Percentiles rank a stretch among this genome's conserved stretches.
These are phyloP conservation scores for Oreochromis niloticus DNA, from an alignment of 2,113 vertebrate species.

Conservation along the genomic window DNA sequence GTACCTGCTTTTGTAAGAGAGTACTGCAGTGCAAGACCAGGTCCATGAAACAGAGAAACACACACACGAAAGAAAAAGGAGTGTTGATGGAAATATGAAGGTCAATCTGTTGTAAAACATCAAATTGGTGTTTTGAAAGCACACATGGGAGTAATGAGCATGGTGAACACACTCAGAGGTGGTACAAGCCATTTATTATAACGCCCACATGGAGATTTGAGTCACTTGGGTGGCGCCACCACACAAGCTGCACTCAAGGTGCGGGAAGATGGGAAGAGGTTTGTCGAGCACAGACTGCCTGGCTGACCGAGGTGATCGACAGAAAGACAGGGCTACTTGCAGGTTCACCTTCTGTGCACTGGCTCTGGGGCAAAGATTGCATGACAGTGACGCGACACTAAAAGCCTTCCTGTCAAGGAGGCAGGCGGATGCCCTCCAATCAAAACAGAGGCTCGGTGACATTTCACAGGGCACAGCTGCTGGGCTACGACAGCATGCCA, in stretches of 20 bases:
- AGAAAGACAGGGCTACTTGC: constrained; percentile 36
- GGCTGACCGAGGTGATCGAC: constrained; percentile 54
- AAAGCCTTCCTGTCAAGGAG: constrained; percentile 67
- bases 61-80: neutral
- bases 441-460: constrained; percentile 68
- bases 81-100: constrained; percentile 29
- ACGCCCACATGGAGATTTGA: constrained; percentile 52
- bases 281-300: neutral
- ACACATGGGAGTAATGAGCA: constrained; percentile 65
- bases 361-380: constrained; percentile 61
- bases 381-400: constrained; percentile 75
- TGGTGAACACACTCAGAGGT: constrained; percentile 40
- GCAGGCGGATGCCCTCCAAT: constrained; percentile 66
- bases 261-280: constrained; percentile 12
- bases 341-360: constrained; percentile 66
- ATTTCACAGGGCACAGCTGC: constrained; percentile 74
- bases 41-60: neutral
- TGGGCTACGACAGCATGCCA: constrained; percentile 68
- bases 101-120: constrained; percentile 37
- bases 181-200: constrained; percentile 58
- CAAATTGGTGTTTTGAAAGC: constrained; percentile 61
- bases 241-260: constrained; percentile 33
- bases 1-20: neutral
- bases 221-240: constrained; percentile 61
- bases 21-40: neutral